Conservation (phyloP, 2,113 vertebrate species). For the Thamnophis sirtalis region DNA sequence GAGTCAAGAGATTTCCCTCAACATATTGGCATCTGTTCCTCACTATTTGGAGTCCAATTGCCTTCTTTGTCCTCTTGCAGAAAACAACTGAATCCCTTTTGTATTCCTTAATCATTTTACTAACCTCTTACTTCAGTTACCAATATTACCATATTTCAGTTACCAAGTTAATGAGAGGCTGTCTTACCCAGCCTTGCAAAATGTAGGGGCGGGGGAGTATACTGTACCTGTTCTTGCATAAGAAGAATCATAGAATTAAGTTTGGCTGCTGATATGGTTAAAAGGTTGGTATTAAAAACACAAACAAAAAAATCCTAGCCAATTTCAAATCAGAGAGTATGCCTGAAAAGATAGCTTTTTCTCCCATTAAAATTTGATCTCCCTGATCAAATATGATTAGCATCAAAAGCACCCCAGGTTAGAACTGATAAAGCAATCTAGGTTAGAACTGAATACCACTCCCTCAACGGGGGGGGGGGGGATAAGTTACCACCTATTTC, state of each 20-base stretch:
- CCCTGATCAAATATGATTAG: neutral
- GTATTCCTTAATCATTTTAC: neutral
- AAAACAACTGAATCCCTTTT: neutral
- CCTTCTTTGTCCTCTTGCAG: neutral
- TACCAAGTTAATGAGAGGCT: neutral
- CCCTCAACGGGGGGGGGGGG: accelerated
- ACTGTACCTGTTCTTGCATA: neutral
- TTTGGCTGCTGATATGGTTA: neutral
- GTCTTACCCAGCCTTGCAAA: neutral
- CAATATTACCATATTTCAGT: neutral
- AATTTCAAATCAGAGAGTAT: neutral
- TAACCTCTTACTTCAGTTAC: neutral
- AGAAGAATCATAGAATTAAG: neutral
- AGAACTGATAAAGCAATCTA: neutral
- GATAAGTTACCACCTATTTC: neutral
- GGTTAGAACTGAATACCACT: neutral
- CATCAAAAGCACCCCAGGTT: neutral
- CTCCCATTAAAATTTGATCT: neutral
- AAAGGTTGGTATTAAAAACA: neutral
- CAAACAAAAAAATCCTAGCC: neutral
- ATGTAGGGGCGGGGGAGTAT: accelerated
- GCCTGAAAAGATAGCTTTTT: neutral
- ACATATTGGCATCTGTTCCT: neutral
- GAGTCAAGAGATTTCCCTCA: neutral
- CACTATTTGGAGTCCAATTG: neutral